Percentiles rank a stretch among this genome's conserved stretches.
These are phyloP conservation scores for Pseudochaenichthys georgianus DNA, from an alignment of 2,797 vertebrate species.

Conservation along the genomic window DNA sequence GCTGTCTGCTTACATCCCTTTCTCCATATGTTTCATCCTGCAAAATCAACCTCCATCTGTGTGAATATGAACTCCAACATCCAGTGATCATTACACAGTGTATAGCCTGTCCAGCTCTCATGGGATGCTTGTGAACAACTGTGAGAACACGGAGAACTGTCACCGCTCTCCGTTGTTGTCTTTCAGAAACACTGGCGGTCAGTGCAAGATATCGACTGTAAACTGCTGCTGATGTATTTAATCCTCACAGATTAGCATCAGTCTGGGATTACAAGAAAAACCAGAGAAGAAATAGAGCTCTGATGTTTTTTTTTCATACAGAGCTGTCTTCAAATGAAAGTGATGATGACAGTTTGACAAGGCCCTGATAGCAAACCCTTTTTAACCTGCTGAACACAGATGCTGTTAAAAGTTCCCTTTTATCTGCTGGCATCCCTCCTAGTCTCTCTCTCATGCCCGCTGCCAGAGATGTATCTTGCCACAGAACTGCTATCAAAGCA, in stretches of 20 bases:
- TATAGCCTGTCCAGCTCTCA: slow-evolving; percentile 65
- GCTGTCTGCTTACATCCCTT: slow-evolving; percentile 57
- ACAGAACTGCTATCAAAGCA: slow-evolving; percentile 78
- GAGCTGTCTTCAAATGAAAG: slow-evolving; percentile 59
- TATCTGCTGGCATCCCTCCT: slow-evolving; percentile 75
- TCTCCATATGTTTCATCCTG: slow-evolving; percentile 71
- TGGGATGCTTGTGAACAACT: slow-evolving; percentile 67
- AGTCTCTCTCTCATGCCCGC: slow-evolving; percentile 68
- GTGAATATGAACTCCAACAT: slow-evolving; percentile 62
- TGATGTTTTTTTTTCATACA: slow-evolving; percentile 42
- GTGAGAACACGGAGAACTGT: slow-evolving; percentile 57
- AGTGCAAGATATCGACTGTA: slow-evolving; percentile 50
- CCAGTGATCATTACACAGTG: slow-evolving; percentile 69
- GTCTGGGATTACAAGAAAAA: slow-evolving; percentile 65
- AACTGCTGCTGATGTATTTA: slow-evolving; percentile 53
- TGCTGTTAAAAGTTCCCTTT: slow-evolving; percentile 77
- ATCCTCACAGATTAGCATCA: slow-evolving; percentile 69
- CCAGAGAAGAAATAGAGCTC: slow-evolving; percentile 38
- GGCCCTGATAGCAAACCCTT: slow-evolving; percentile 71
- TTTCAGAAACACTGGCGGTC: slow-evolving; percentile 43
- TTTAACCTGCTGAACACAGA: slow-evolving; percentile 72
- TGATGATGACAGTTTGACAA: slow-evolving; percentile 74
- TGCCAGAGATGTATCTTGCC: slow-evolving; percentile 72
- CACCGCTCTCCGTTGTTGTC: slow-evolving; percentile 47
- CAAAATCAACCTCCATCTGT: slow-evolving; percentile 70